A percentile compares a stretch with the other conserved stretches of the same genome.
These are phyloP conservation scores for Enteromius treurensis DNA, from an alignment of 2,797 vertebrate genomes.

Conservation along the genomic window DNA sequence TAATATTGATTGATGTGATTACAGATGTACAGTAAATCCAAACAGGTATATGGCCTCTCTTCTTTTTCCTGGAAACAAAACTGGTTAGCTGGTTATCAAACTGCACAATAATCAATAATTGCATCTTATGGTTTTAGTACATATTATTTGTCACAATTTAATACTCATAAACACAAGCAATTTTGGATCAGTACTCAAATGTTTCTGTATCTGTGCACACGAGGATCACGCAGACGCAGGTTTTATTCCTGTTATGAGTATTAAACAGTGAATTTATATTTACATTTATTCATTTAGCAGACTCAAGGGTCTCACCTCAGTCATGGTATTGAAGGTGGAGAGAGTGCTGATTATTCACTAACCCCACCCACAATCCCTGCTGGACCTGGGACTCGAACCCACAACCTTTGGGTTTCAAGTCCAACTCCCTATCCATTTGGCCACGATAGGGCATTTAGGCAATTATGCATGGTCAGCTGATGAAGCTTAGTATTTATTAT, in stretches of 20 bases:
- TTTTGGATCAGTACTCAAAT: neutral
- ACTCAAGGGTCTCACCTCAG: no score
- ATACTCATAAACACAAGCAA: neutral
- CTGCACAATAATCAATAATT: constrained; percentile 14
- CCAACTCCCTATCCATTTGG: no score
- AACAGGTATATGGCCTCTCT: neutral
- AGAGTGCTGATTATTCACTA: no score
- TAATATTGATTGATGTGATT: constrained; percentile 24
- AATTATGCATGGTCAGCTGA: neutral
- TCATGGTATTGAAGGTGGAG: no score
- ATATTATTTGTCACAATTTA: neutral
- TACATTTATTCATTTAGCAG: no score
- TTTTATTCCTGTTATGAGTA: neutral
- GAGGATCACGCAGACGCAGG: neutral
- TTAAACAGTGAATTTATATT: no score
- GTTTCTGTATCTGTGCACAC: neutral
- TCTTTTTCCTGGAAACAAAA: constrained; percentile 6
- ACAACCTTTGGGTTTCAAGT: no score
- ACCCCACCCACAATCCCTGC: no score
- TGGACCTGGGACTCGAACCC: no score
- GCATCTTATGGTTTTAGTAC: neutral
- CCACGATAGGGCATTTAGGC: no score
- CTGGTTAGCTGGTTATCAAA: neutral
- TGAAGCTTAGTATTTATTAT: neutral
- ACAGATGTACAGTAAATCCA: neutral